Percentiles rank a stretch among this genome's conserved stretches.
Conservation (phyloP, 2,113 vertebrate species). For the Dendrocopos noguchii region DNA sequence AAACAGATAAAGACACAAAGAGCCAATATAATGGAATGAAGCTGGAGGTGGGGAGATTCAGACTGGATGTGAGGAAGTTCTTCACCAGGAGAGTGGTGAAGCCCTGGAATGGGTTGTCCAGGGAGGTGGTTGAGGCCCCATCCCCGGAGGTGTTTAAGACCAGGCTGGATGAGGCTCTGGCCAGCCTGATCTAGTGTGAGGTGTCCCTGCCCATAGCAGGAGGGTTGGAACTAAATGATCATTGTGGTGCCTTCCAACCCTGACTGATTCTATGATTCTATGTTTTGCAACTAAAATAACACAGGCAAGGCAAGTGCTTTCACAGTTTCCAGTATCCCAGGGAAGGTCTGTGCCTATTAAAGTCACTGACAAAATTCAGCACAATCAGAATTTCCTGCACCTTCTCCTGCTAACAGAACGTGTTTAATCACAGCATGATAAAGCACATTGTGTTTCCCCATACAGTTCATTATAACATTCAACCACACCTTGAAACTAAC, state of each 20-base stretch:
- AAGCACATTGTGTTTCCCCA: neutral
- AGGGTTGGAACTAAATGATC: too few relatives aligned
- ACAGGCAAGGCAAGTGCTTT: neutral
- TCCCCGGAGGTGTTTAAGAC: too few relatives aligned
- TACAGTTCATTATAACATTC: neutral
- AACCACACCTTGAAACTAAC: neutral
- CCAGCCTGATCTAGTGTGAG: too few relatives aligned
- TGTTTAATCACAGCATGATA: neutral
- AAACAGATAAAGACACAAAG: neutral
- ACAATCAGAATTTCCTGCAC: neutral
- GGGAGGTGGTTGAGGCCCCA: too few relatives aligned
- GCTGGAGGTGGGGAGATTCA: too few relatives aligned
- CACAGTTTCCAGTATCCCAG: neutral
- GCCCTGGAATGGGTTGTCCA: too few relatives aligned
- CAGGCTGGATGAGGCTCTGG: too few relatives aligned
- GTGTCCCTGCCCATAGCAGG: too few relatives aligned
- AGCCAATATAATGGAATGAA: neutral
- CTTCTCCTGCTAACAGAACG: neutral
- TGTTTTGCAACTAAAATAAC: neutral
- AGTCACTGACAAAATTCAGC: neutral
- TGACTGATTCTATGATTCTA: too few relatives aligned
- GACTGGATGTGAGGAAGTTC: too few relatives aligned
- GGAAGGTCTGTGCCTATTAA: neutral
- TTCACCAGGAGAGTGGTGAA: too few relatives aligned
- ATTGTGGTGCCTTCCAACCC: too few relatives aligned